Conservation (phyloP, 1,140 invertebrate species). For the Holcopasites calliopsidis region DNA sequence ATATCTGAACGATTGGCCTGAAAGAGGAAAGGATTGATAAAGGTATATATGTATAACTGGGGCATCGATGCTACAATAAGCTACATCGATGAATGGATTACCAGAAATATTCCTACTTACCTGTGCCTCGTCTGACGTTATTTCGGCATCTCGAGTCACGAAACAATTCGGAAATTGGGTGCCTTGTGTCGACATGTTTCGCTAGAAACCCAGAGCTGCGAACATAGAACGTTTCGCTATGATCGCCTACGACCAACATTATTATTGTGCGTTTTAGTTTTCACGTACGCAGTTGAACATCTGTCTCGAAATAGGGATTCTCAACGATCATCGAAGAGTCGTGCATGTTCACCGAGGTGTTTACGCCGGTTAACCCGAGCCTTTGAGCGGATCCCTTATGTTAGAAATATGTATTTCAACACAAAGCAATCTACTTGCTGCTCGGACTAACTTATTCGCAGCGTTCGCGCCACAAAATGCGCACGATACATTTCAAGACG, state of each 20-base stretch:
- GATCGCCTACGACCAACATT: constrained; percentile 35
- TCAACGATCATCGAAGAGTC: constrained; percentile 9
- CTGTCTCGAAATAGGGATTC: constrained; percentile 9
- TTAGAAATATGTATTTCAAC: neutral
- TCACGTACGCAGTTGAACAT: constrained; percentile 26
- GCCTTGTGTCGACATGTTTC: constrained; percentile 70
- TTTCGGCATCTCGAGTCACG: constrained; percentile 49
- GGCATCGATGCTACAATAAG: neutral
- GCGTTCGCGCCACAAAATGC: neutral
- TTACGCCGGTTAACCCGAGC: constrained; percentile 15
- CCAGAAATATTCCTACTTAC: too few species aligned
- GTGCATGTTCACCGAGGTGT: neutral
- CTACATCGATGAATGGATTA: too few species aligned
- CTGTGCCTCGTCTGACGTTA: constrained; percentile 27
- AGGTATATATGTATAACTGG: neutral
- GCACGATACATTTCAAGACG: neutral
- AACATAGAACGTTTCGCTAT: constrained; percentile 60
- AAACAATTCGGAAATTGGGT: constrained; percentile 53
- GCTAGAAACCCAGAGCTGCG: constrained; percentile 45
- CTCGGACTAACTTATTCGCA: too few species aligned
- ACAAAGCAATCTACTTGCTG: too few species aligned
- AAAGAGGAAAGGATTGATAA: constrained; percentile 9
- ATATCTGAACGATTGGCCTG: constrained; percentile 66
- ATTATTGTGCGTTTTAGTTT: constrained; percentile 49
- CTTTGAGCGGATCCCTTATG: neutral